A percentile compares a stretch with the other conserved stretches of the same genome.
Evolutionary conservation across 2,113 vertebrate genomes (phyloP).

Genomic region (Pyrgilauda ruficollis): DNA sequence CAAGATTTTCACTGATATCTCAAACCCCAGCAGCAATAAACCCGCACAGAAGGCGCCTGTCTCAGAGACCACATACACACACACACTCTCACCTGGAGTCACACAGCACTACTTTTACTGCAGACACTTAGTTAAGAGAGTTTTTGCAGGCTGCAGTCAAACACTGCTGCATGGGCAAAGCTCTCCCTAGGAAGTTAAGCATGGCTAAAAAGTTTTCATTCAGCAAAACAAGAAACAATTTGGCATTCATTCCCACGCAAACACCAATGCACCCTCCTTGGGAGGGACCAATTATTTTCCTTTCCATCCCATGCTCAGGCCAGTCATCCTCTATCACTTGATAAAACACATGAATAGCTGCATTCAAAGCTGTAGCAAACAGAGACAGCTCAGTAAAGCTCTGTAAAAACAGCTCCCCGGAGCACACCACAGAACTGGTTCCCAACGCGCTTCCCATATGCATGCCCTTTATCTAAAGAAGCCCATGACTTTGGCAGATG

Average conservation of each 20-base stretch:
- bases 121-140: background rate
- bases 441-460: background rate
- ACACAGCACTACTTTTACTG: background rate
- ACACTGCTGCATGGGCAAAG: background rate
- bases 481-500: constrained; percentile 45
- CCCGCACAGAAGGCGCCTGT: background rate
- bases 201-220: constrained; percentile 13
- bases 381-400: constrained; percentile 15
- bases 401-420: background rate
- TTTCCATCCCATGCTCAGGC: constrained; percentile 23
- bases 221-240: constrained; percentile 38
- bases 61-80: background rate
- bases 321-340: constrained; percentile 14
- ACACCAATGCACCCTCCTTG: background rate
- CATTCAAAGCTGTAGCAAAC: constrained; percentile 27
- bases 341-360: constrained; percentile 27
- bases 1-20: background rate
- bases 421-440: background rate
- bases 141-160: background rate
- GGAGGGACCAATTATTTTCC: constrained; percentile 47
- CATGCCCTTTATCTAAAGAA: background rate
- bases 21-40: background rate
- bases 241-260: constrained; percentile 33
- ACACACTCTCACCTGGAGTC: background rate
- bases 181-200: background rate